phyloP scores from a whole-genome alignment of 2,888 invertebrate species.

The Lasioglossum calceatum region DNA sequence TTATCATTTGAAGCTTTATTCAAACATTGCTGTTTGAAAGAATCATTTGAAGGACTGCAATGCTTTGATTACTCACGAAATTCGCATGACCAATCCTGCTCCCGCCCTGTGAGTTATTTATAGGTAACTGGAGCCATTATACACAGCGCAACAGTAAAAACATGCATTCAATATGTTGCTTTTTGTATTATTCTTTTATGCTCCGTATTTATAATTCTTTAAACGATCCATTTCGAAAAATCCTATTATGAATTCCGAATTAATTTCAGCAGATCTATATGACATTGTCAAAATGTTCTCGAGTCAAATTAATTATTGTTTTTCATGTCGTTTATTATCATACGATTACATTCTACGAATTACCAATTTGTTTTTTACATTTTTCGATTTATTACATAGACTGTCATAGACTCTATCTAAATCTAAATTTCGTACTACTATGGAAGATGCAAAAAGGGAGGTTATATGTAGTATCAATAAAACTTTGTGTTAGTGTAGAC shows the following conservation, averaged over 20 bases:
- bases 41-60: background rate
- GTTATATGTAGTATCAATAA: background rate
- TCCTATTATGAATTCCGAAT: background rate
- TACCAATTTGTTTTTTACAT: background rate
- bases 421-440: background rate
- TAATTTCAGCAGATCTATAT: background rate
- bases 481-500: constrained; percentile 2
- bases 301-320: background rate
- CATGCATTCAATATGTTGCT: background rate
- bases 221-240: background rate
- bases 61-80: background rate
- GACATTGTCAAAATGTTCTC: background rate
- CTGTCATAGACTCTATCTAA: background rate
- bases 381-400: background rate
- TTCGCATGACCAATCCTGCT: background rate
- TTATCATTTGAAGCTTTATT: background rate
- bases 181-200: background rate
- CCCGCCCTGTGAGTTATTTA: background rate
- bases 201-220: background rate
- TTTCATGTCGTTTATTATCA: background rate
- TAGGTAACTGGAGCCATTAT: background rate
- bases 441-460: background rate
- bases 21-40: background rate
- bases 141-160: background rate
- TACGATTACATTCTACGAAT: background rate